phyloP scores from a whole-genome alignment of 2,113 vertebrate genomes.

The Chascanopsetta lugubris region DNA sequence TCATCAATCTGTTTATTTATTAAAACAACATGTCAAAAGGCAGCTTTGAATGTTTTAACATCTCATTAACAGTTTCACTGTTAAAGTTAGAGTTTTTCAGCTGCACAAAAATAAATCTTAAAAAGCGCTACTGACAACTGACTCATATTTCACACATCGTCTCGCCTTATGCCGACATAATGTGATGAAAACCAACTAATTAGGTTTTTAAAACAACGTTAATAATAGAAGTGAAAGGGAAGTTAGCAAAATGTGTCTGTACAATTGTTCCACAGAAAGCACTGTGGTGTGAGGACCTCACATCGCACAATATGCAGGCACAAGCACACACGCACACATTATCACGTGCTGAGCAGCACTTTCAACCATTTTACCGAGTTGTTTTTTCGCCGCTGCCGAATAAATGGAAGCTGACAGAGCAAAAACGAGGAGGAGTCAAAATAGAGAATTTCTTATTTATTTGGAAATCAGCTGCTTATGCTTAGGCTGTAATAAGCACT shows the following conservation, averaged over 20 bases:
- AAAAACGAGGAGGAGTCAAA: conserved; percentile 18
- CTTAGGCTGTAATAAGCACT: conserved; percentile 39
- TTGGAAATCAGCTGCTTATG: conserved; percentile 51
- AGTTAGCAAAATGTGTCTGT: not conserved
- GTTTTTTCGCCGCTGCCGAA: conserved; percentile 15
- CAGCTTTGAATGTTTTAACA: not conserved
- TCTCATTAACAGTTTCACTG: not conserved
- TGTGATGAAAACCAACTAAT: not conserved
- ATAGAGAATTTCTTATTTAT: conserved; percentile 52
- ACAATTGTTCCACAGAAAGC: not conserved
- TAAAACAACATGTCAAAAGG: not conserved
- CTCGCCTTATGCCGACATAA: conserved; percentile 3
- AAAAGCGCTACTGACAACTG: not conserved
- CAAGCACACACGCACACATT: not conserved
- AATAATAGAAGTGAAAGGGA: not conserved
- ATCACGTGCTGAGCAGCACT: conserved; percentile 1
- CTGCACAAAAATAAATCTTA: not conserved
- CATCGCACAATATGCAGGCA: conserved; percentile 1
- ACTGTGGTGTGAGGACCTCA: not conserved
- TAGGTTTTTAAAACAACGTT: not conserved
- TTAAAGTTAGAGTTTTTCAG: not conserved
- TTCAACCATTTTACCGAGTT: conserved; percentile 6
- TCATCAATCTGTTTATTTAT: not conserved
- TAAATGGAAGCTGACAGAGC: conserved; percentile 28
- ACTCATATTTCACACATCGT: not conserved